These are phyloP conservation scores for Glomeris maerens DNA, from an alignment of 1,140 invertebrate genomes.

Conservation along the genomic window DNA sequence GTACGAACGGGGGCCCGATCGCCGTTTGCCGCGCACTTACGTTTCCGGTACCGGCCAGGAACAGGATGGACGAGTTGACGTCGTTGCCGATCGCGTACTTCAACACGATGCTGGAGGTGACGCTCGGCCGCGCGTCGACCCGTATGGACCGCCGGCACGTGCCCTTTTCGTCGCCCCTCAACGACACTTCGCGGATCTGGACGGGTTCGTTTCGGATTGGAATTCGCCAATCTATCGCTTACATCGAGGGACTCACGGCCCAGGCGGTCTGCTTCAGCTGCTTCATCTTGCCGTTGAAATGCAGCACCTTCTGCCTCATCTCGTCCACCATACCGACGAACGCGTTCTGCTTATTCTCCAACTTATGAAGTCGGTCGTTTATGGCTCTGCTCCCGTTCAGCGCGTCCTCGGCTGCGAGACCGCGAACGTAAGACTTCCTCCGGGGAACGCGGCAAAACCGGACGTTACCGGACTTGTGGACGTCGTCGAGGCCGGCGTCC, in stretches of 20 bases:
- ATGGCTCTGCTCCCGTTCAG: neutral
- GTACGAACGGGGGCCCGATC: too few species aligned
- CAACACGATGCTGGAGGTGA: slow-evolving; percentile 51
- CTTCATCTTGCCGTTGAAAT: slow-evolving; percentile 53
- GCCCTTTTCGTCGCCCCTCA: slow-evolving; percentile 34
- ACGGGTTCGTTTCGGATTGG: too few species aligned
- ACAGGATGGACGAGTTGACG: slow-evolving; percentile 48
- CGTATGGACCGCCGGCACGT: slow-evolving; percentile 36
- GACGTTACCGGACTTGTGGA: slow-evolving; percentile 20
- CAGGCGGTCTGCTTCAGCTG: slow-evolving; percentile 65
- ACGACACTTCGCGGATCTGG: slow-evolving; percentile 65
- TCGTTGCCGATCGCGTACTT: slow-evolving; percentile 46
- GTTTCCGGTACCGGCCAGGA: slow-evolving; percentile 44
- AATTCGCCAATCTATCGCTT: too few species aligned
- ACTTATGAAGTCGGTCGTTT: slow-evolving; percentile 15
- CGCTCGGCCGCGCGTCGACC: slow-evolving; percentile 44
- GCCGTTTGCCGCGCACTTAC: too few species aligned
- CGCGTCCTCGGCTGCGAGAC: too few species aligned
- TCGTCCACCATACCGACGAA: slow-evolving; percentile 10
- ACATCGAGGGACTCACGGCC: slow-evolving; percentile 61
- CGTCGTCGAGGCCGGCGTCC: slow-evolving; percentile 20
- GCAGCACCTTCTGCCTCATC: slow-evolving; percentile 39
- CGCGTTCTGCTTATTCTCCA: slow-evolving; percentile 17
- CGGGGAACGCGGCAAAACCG: slow-evolving; percentile 1
- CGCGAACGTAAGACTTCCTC: slow-evolving; percentile 59